Conservation (phyloP, 2,888 invertebrate species). For the Drosophila paucipuncta region DNA sequence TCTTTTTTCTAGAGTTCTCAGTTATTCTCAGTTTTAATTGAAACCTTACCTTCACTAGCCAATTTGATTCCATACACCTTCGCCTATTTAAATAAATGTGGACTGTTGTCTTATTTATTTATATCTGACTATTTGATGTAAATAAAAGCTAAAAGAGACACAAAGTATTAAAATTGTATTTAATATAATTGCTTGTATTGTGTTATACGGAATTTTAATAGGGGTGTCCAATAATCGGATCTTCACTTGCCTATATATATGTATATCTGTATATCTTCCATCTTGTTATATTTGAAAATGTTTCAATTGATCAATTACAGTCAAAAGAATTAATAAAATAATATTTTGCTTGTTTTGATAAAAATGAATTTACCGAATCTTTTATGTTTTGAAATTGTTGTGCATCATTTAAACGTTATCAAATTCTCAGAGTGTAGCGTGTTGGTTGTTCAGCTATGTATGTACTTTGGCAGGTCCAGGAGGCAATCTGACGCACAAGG, state of each 20-base stretch:
- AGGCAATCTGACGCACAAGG: constrained; percentile 13
- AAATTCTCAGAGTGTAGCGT: background rate
- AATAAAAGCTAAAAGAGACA: background rate
- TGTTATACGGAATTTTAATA: background rate
- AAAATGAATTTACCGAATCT: background rate
- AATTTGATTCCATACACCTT: background rate
- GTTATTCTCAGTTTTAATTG: background rate
- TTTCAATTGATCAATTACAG: background rate
- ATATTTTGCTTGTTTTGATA: background rate
- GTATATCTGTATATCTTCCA: background rate
- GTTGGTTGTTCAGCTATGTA: constrained; percentile 11
- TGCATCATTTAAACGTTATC: background rate
- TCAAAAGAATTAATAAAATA: background rate
- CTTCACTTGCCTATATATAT: background rate
- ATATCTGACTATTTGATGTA: background rate
- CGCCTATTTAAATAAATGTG: background rate
- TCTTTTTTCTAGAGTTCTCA: background rate
- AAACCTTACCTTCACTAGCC: background rate
- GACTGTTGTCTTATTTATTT: background rate
- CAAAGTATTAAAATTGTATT: background rate
- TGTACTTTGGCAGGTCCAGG: constrained; percentile 11
- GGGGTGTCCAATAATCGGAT: background rate
- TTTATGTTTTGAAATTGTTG: background rate
- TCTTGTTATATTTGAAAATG: background rate
- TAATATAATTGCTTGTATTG: background rate